phyloP scores from a whole-genome alignment of 2,113 vertebrate species.

The Ptychochromis oligacanthus region DNA sequence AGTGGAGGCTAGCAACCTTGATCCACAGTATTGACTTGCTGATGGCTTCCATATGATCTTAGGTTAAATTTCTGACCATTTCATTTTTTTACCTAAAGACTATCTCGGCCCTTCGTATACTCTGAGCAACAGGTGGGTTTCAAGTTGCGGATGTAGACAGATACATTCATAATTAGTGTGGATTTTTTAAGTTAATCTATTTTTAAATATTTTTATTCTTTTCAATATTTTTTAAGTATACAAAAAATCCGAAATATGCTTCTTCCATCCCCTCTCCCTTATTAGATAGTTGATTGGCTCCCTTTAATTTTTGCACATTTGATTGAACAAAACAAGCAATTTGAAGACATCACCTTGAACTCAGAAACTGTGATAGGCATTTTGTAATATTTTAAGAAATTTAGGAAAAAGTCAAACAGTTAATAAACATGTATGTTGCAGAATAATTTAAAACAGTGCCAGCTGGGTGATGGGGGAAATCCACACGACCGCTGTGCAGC shows the following conservation, averaged over 20 bases:
- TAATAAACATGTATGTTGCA: background rate
- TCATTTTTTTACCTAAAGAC: background rate
- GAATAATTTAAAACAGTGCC: background rate
- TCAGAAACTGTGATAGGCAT: background rate
- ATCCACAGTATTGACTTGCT: background rate
- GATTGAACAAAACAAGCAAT: background rate
- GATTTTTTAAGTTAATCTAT: background rate
- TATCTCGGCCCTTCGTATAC: background rate
- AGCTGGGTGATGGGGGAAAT: background rate
- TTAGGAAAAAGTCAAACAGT: background rate
- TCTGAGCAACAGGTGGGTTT: background rate
- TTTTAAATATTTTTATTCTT: background rate
- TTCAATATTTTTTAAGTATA: background rate
- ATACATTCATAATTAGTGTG: background rate
- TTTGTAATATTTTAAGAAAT: background rate
- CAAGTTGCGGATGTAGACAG: background rate
- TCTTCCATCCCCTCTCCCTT: background rate
- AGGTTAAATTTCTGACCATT: accelerated
- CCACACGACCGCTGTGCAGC: background rate
- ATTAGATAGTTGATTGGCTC: background rate
- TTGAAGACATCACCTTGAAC: background rate
- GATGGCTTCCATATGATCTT: background rate
- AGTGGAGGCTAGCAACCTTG: background rate
- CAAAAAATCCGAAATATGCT: background rate
- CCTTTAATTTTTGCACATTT: background rate